These are phyloP conservation scores for Erebia epiphron DNA, from an alignment of 2,888 invertebrate species.

Conservation along the genomic window DNA sequence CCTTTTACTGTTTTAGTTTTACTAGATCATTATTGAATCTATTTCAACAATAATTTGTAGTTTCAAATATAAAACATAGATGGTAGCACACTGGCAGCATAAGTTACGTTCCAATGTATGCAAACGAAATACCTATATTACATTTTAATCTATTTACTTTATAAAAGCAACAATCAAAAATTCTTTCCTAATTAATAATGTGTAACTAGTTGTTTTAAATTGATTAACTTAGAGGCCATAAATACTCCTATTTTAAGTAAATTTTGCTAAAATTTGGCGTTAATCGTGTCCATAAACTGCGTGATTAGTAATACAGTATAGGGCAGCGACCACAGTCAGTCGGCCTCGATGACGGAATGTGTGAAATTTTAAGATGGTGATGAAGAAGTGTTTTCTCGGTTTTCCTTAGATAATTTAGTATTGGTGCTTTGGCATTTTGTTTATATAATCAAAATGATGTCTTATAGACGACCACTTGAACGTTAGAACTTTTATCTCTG, in stretches of 20 bases:
- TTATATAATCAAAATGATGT: constrained; percentile 54
- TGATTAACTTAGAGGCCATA: neutral
- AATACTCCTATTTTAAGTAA: neutral
- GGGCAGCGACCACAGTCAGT: constrained; percentile 78
- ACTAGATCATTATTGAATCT: no score
- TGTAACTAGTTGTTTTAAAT: no score
- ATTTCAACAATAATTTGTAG: neutral
- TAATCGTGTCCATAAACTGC: constrained; percentile 35
- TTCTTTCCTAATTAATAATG: neutral
- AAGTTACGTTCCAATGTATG: neutral
- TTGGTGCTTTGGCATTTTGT: constrained; percentile 54
- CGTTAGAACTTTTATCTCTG: constrained; percentile 46
- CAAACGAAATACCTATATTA: neutral
- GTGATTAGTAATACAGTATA: constrained; percentile 55
- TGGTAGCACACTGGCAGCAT: neutral
- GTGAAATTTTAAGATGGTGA: constrained; percentile 81
- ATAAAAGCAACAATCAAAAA: neutral
- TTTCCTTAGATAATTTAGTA: constrained; percentile 52
- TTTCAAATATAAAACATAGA: neutral
- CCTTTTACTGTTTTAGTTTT: no score
- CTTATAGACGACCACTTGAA: constrained; percentile 47
- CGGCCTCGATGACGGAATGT: constrained; percentile 81
- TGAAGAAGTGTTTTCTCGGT: constrained; percentile 72
- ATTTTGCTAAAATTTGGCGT: neutral
- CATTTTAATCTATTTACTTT: neutral